A percentile compares a stretch with the other conserved stretches of the same genome.
Conservation (phyloP, 2,113 vertebrate species). For the Pteropus alecto region DNA sequence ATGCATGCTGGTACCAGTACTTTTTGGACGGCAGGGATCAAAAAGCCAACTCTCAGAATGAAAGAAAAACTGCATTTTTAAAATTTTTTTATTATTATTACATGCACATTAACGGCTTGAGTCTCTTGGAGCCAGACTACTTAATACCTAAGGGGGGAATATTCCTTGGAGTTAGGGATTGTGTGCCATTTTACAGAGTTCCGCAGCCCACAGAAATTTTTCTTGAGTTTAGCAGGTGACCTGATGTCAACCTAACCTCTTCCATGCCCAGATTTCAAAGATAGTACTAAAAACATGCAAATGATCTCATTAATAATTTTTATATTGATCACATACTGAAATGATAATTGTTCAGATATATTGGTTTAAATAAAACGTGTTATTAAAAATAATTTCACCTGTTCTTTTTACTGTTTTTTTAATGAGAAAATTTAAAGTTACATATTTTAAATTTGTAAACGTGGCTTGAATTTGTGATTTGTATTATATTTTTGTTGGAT, state of each 20-base stretch:
- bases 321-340: neutral
- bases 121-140: neutral
- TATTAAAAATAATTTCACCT: neutral
- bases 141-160: neutral
- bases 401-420: slow-evolving; percentile 15
- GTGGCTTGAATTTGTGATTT: neutral
- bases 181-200: neutral
- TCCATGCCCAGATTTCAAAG: neutral
- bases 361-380: neutral
- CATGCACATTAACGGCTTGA: neutral
- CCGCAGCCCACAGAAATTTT: neutral
- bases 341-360: neutral
- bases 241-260: neutral
- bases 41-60: neutral
- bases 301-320: neutral
- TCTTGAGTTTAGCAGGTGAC: neutral
- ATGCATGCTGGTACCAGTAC: neutral
- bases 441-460: neutral
- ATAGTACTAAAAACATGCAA: neutral
- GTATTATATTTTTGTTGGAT: neutral
- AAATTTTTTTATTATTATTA: neutral
- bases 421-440: slow-evolving; percentile 5
- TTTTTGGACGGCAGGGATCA: neutral
- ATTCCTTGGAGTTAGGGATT: neutral
- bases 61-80: neutral